phyloP scores from a whole-genome alignment of 1,140 invertebrate species.

The Lerema accius region DNA sequence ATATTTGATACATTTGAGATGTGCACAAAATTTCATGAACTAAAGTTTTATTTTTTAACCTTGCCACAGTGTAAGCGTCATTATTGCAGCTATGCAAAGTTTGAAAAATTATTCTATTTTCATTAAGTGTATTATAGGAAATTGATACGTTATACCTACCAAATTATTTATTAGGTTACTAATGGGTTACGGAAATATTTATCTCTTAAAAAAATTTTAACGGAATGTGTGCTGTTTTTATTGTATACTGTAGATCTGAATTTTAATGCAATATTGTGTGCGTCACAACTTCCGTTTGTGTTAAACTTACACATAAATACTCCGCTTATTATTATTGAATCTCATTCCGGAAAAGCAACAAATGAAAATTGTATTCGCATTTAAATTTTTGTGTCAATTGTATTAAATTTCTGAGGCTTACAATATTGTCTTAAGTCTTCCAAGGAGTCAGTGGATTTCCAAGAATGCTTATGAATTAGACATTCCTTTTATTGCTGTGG shows the following conservation, averaged over 20 bases:
- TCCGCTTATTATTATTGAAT: background rate
- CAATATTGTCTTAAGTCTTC: slow-evolving; percentile 49
- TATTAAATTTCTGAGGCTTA: background rate
- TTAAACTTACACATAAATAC: background rate
- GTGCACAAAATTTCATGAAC: slow-evolving; percentile 18
- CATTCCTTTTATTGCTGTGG: no score
- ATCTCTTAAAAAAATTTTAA: slow-evolving; percentile 9
- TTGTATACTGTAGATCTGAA: background rate
- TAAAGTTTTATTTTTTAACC: background rate
- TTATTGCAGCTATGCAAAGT: background rate
- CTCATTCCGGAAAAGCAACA: background rate
- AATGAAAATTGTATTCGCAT: background rate
- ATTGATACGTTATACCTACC: background rate
- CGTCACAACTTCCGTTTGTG: no score
- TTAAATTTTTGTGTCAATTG: background rate
- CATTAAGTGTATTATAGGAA: background rate
- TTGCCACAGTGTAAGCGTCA: background rate
- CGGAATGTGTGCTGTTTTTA: background rate
- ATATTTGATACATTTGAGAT: slow-evolving; percentile 38
- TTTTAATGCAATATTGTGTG: background rate
- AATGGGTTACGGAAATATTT: slow-evolving; percentile 13
- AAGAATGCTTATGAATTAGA: no score
- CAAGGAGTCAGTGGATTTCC: no score
- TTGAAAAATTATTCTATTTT: slow-evolving; percentile 10
- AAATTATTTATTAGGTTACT: slow-evolving; percentile 1